Evolutionary conservation across 2,113 vertebrate genomes (phyloP).

Genomic region (Pluvianellus socialis): DNA sequence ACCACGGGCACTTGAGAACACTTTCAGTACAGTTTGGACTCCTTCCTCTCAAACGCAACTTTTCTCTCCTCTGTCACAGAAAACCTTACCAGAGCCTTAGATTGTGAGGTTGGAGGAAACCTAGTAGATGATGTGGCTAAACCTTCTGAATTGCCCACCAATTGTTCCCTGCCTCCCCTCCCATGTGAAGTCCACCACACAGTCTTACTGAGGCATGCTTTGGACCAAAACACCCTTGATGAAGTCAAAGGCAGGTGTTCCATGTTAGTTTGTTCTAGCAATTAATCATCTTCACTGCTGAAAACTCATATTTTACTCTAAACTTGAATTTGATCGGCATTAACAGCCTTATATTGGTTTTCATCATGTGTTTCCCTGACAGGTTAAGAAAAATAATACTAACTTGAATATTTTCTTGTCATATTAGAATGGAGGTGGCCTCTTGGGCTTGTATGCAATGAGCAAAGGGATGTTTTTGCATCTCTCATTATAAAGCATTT

Average conservation of each 20-base stretch:
- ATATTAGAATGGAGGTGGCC: not conserved
- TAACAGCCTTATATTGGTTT: not conserved
- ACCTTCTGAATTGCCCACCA: not conserved
- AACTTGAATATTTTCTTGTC: not conserved
- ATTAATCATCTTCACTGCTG: not conserved
- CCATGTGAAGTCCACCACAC: not conserved
- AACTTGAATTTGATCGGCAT: not conserved
- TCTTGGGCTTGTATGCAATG: not conserved
- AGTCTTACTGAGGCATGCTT: not conserved
- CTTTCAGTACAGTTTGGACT: not conserved
- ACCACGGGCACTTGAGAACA: not conserved
- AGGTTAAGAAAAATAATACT: not conserved
- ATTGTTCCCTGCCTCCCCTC: not conserved
- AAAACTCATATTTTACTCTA: not conserved
- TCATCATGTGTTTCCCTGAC: not conserved
- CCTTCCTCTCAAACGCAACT: not conserved
- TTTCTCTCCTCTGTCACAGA: not conserved
- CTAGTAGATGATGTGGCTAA: not conserved
- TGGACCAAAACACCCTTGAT: not conserved
- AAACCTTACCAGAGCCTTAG: not conserved
- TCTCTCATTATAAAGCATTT: not conserved
- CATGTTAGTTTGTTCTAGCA: not conserved
- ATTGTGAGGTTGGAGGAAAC: not conserved
- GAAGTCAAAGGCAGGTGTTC: not conserved
- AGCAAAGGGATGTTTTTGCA: not conserved